Percentiles rank a stretch among this genome's conserved stretches.
Conservation (phyloP, 1,140 invertebrate species). For the Andrena cerasifolii region DNA sequence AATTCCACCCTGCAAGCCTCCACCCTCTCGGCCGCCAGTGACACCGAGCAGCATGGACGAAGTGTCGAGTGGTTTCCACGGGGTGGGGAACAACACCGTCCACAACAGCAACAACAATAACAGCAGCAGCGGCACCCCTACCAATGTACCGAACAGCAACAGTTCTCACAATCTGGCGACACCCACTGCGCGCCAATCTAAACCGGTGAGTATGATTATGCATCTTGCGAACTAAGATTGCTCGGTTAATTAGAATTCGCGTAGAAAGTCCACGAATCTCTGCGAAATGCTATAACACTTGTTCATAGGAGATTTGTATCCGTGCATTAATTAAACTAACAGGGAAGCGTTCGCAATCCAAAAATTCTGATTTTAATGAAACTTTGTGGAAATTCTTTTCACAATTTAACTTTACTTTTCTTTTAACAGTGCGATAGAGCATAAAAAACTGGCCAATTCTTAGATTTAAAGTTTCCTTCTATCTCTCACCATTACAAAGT, state of each 20-base stretch:
- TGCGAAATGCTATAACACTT: too few species aligned
- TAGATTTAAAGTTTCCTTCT: too few species aligned
- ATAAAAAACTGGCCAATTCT: too few species aligned
- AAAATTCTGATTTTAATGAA: too few species aligned
- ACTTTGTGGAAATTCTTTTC: too few species aligned
- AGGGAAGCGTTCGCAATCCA: too few species aligned
- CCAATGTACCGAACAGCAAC: conserved; percentile 74
- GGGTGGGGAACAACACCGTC: conserved; percentile 53
- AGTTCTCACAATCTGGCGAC: conserved; percentile 73
- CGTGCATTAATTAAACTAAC: too few species aligned
- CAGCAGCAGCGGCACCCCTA: conserved; percentile 63
- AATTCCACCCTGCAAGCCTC: conserved; percentile 75
- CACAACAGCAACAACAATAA: conserved; percentile 61
- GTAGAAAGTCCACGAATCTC: too few species aligned
- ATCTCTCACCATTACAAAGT: too few species aligned
- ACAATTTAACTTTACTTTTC: too few species aligned
- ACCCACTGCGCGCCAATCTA: conserved; percentile 72
- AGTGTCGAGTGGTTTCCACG: conserved; percentile 54
- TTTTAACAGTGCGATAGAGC: too few species aligned
- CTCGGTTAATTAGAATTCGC: background rate
- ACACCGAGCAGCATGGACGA: conserved; percentile 72
- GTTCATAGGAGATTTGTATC: background rate
- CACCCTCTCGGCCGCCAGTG: conserved; percentile 73
- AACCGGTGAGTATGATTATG: conserved; percentile 62
- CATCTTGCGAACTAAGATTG: background rate